Base-by-base conservation (phyloP, 2,113 vertebrate genomes). In the Melanostigma gelatinosum region DNA sequence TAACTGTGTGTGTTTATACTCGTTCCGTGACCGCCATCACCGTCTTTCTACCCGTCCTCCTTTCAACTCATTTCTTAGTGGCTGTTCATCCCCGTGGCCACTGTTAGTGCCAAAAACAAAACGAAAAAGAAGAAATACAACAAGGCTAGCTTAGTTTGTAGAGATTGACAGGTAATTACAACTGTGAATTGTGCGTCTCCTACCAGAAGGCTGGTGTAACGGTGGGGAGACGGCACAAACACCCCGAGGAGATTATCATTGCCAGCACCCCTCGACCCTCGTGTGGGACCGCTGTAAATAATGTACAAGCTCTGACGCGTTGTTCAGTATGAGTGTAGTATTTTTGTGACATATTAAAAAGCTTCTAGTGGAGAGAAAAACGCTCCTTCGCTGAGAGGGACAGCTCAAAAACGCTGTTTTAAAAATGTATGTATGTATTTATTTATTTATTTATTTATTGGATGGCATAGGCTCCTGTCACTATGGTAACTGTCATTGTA, bases 41-140 rank as follows among this genome's bases (percentile, higher is more conserved):
- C 12, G 73, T 80, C 70, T 69, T 63, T 79, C 65, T 55, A 16
- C 54, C 48, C 77, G 61, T 84, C 58, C 52, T 80, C 55, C 57
- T 82, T 73, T 87, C 60, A 32, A 52, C 57, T 72, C 70, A 72
- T 87, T 88, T 87, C 82, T 86, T 85, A 81, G 94, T 93, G 94
- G 92, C 93, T 90, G 77, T 85, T 90, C 78, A 85, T 89, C 79
- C 84, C 75, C 5, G 71, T 77, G 82, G 92, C 90, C 91, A 88
- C 92, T 89, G 89, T 88, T 91, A 90, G 93, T 95, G 95, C 94
- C 95, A 95, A 95, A 94, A 92, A 93, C 80, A 82, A 38, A 50
- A 18, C 1, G 27, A 22, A 55, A 9, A 4, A 10, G 6, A 91
- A 93, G 71, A 77, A 24, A 74, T 77, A 75, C 75, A 79, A 80